phyloP scores from a whole-genome alignment of 92 coral and sea anemone genomes.

The Porites divaricata region DNA sequence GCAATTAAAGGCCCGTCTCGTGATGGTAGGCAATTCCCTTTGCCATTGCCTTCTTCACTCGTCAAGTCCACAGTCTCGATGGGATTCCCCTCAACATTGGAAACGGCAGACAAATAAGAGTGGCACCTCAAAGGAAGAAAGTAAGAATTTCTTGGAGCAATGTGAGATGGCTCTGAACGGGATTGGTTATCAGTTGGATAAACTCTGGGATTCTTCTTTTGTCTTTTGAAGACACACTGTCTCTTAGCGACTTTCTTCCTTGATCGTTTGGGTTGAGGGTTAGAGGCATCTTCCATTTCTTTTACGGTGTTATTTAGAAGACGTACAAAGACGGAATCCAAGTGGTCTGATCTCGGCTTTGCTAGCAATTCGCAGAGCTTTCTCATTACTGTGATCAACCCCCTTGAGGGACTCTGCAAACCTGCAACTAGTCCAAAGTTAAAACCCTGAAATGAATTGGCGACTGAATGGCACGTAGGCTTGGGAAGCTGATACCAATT shows the following conservation, averaged over 20 bases:
- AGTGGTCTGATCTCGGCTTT: slow-evolving; percentile 38
- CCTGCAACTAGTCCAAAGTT: slow-evolving; percentile 22
- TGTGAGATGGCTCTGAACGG: no score
- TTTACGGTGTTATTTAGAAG: slow-evolving; percentile 26
- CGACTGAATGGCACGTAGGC: background rate
- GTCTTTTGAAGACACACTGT: background rate
- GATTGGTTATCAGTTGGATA: background rate
- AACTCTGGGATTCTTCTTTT: background rate
- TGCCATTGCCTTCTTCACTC: background rate
- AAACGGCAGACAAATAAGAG: background rate
- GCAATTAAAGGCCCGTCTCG: background rate
- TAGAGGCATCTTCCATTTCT: slow-evolving; percentile 35
- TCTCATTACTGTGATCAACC: slow-evolving; percentile 29
- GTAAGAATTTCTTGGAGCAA: background rate
- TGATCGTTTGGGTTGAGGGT: slow-evolving; percentile 9
- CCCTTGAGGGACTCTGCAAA: slow-evolving; percentile 24
- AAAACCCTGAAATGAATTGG: slow-evolving; percentile 19
- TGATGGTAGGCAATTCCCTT: background rate
- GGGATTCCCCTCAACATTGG: background rate
- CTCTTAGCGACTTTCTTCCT: background rate
- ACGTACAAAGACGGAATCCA: slow-evolving; percentile 39
- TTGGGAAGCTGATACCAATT: background rate
- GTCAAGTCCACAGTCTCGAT: slow-evolving; percentile 14
- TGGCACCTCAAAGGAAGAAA: background rate
- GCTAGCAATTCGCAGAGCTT: slow-evolving; percentile 37